phyloP scores from a whole-genome alignment of 2,797 vertebrate genomes.

The Rhadinocentrus ornatus region DNA sequence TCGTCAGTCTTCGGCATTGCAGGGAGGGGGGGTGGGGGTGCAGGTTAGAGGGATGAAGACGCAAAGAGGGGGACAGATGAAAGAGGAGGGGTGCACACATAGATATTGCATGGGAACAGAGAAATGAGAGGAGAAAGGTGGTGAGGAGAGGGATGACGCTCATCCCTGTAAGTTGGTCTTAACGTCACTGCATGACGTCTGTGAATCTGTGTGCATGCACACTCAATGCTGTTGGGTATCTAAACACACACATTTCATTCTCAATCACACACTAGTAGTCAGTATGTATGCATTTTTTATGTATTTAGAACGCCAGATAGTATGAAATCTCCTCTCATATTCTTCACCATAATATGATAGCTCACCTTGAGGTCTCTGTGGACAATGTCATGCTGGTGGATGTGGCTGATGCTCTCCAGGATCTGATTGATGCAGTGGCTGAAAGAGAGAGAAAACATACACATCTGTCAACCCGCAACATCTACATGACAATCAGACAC shows the following conservation, averaged over 20 bases:
- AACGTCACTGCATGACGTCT: slow-evolving; percentile 53
- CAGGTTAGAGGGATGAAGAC: not conserved
- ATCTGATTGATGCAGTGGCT: slow-evolving; percentile 99
- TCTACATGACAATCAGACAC: not conserved
- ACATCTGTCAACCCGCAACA: slow-evolving; percentile 27
- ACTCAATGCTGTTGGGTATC: slow-evolving; percentile 17
- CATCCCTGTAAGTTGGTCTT: slow-evolving; percentile 41
- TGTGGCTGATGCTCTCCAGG: slow-evolving; percentile 98
- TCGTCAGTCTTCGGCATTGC: slow-evolving; percentile 64
- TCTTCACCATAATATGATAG: slow-evolving; percentile 24
- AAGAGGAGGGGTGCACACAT: slow-evolving; percentile 3
- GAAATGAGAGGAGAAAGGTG: slow-evolving; percentile 37
- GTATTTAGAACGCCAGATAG: not conserved
- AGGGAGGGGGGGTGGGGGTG: not conserved
- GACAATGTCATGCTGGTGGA: slow-evolving; percentile 99
- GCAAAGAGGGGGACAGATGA: slow-evolving; percentile 10
- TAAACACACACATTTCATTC: slow-evolving; percentile 14
- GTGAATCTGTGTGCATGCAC: not conserved
- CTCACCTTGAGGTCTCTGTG: slow-evolving; percentile 99
- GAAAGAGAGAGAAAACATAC: slow-evolving; percentile 56
- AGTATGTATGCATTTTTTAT: not conserved
- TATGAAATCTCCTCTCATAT: not conserved
- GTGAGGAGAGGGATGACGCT: slow-evolving; percentile 55
- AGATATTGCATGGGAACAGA: slow-evolving; percentile 25
- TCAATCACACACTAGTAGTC: not conserved